These are phyloP conservation scores for Leptoteleia sp. DNA, from an alignment of 1,140 invertebrate species.

Conservation along the genomic window DNA sequence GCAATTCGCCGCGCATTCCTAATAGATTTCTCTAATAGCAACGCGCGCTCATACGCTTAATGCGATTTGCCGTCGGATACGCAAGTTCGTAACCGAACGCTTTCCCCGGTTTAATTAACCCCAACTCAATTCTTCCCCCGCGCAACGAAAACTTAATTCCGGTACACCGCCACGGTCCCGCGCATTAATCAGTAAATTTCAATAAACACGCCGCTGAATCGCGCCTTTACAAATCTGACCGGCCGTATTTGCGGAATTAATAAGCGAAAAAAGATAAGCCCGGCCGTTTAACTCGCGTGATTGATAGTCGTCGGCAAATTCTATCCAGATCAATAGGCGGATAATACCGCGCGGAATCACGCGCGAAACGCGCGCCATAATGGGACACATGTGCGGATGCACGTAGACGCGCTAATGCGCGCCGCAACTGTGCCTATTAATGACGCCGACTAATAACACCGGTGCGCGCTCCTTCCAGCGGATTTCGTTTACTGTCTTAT, in stretches of 20 bases:
- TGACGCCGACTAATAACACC: no score
- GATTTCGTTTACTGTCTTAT: no score
- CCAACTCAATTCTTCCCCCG: constrained; percentile 62
- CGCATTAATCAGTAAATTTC: constrained; percentile 50
- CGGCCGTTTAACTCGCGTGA: constrained; percentile 23
- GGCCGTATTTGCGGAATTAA: constrained; percentile 21
- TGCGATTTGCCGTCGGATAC: constrained; percentile 63
- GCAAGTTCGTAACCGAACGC: constrained; percentile 50
- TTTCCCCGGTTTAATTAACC: constrained; percentile 62
- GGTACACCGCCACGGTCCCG: constrained; percentile 16
- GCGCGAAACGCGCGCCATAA: no score
- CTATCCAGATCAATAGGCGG: constrained; percentile 51
- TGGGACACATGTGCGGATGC: no score
- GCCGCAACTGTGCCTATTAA: no score
- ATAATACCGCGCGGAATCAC: constrained; percentile 54
- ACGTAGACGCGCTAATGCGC: no score
- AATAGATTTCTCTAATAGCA: constrained; percentile 65
- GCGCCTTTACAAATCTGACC: constrained; percentile 15
- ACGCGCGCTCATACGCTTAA: constrained; percentile 61
- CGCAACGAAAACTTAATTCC: constrained; percentile 61
- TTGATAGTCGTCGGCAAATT: constrained; percentile 36
- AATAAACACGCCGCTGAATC: constrained; percentile 33
- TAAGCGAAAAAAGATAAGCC: constrained; percentile 39
- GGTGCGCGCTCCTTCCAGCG: no score
- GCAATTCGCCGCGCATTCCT: constrained; percentile 54